These are phyloP conservation scores for Archocentrus centrarchus DNA, from an alignment of 2,113 vertebrate species.

Conservation along the genomic window DNA sequence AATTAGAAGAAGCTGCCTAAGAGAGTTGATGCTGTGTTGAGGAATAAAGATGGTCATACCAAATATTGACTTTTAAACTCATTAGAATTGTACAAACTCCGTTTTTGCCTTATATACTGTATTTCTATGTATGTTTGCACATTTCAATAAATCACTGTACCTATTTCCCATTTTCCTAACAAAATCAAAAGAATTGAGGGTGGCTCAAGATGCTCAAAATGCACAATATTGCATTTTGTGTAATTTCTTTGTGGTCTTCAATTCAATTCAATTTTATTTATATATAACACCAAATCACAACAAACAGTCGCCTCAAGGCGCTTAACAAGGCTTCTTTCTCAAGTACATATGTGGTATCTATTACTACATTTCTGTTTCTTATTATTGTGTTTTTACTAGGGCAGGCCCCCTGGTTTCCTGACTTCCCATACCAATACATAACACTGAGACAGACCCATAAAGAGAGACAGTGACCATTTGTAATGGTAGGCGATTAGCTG, in stretches of 20 bases:
- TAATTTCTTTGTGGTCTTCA: neutral
- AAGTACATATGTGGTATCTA: neutral
- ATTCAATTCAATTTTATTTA: too few relatives aligned
- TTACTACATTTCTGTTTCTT: neutral
- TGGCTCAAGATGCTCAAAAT: neutral
- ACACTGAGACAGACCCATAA: slow-evolving; percentile 19
- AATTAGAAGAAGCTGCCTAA: neutral
- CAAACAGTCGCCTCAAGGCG: too few relatives aligned
- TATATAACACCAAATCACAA: too few relatives aligned
- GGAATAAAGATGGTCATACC: neutral
- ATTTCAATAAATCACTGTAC: neutral
- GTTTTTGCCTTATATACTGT: neutral
- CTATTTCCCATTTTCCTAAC: neutral
- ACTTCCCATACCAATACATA: slow-evolving; percentile 9
- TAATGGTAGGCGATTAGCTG: slow-evolving; percentile 56
- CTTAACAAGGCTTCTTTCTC: neutral
- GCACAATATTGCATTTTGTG: neutral
- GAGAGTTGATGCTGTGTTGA: neutral
- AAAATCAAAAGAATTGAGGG: neutral
- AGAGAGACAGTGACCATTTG: slow-evolving; percentile 41
- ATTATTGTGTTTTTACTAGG: neutral
- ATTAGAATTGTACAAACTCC: neutral
- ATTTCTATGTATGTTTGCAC: neutral
- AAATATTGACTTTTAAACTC: neutral
- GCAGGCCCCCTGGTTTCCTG: neutral